phyloP scores from a whole-genome alignment of 2,888 invertebrate species.

The Gastrophysa polygoni region DNA sequence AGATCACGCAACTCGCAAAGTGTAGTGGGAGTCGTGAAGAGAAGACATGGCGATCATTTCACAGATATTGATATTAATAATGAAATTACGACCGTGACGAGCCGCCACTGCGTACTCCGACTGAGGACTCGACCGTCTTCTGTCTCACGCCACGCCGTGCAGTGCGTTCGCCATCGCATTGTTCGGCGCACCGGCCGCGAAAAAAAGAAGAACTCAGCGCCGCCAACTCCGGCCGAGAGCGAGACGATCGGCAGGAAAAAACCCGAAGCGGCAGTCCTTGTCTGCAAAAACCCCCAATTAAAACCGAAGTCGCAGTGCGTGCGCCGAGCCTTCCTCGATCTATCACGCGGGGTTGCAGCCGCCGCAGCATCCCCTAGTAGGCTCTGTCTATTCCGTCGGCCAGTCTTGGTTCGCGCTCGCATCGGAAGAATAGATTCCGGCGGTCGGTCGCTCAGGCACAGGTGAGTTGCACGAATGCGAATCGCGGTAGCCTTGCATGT shows the following conservation, averaged over 20 bases:
- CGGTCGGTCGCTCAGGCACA: background rate
- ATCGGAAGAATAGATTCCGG: conserved; percentile 37
- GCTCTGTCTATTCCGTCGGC: conserved; percentile 47
- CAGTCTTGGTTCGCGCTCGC: conserved; percentile 56
- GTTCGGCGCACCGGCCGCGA: background rate
- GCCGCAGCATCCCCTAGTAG: conserved; percentile 57
- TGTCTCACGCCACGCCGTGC: conserved; percentile 7
- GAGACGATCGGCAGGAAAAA: conserved; percentile 39
- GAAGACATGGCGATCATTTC: no score
- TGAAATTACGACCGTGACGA: no score
- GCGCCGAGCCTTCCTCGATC: conserved; percentile 60
- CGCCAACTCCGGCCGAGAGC: conserved; percentile 14
- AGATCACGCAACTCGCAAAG: no score
- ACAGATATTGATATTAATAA: no score
- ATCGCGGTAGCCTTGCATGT: no score
- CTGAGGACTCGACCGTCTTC: no score
- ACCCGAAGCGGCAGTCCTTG: conserved; percentile 42
- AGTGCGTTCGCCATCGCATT: conserved; percentile 27
- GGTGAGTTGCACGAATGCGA: background rate
- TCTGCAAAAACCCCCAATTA: conserved; percentile 59
- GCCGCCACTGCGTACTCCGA: background rate
- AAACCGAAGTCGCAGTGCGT: conserved; percentile 58
- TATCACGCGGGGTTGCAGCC: conserved; percentile 52
- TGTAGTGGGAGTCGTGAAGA: no score
- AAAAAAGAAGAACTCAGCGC: conserved; percentile 26